Evolutionary conservation across 2,113 vertebrate genomes (phyloP).

Genomic region (Colossoma macropomum): DNA sequence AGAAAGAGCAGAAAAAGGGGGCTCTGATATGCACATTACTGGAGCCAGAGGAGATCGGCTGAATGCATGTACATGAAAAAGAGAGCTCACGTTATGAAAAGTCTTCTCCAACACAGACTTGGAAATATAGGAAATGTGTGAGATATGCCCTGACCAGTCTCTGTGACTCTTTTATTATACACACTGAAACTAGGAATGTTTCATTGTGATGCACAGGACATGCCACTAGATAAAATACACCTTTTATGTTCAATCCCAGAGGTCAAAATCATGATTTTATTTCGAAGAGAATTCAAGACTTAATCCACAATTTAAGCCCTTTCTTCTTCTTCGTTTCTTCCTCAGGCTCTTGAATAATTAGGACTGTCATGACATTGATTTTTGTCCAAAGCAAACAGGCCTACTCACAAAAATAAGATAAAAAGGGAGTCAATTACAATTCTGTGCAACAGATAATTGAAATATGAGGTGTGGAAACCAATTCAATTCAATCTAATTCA

Average conservation of each 20-base stretch:
- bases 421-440: no score
- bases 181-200: no score
- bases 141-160: background rate
- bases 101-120: background rate
- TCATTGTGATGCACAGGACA: no score
- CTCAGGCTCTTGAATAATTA: background rate
- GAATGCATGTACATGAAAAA: background rate
- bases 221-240: background rate
- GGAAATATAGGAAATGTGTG: background rate
- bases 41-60: background rate
- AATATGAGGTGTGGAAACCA: no score
- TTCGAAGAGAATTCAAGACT: background rate
- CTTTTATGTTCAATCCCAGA: background rate
- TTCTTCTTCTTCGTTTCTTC: background rate
- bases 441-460: no score
- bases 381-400: background rate
- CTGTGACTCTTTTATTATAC: no score
- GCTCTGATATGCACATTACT: conserved; percentile 1
- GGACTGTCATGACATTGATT: background rate
- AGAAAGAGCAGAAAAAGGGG: background rate
- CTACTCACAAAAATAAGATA: no score
- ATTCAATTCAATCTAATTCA: no score
- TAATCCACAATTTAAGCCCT: background rate
- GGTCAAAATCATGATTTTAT: background rate
- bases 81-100: background rate